A percentile compares a stretch with the other conserved stretches of the same genome.
Conservation (phyloP, 2,113 vertebrate genomes). For the Pseudonaja textilis region DNA sequence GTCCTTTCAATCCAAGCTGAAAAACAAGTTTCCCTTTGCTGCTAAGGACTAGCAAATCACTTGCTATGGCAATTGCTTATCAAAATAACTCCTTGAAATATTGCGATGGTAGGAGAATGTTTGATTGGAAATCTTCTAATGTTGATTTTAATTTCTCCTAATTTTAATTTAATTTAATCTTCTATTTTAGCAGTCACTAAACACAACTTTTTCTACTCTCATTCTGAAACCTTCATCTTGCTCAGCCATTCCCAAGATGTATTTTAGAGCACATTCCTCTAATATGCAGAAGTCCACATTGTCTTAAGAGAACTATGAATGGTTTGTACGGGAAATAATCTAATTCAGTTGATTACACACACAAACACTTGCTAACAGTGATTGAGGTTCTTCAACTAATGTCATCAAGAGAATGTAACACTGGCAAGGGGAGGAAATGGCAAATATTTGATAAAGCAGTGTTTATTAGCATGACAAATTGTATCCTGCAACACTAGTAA, state of each 20-base stretch:
- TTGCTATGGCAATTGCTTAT: conserved; percentile 15
- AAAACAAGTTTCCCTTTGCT: conserved; percentile 51
- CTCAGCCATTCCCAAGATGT: not conserved
- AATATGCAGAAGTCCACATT: not conserved
- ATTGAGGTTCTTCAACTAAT: not conserved
- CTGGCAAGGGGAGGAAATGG: not conserved
- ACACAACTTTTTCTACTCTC: conserved; percentile 26
- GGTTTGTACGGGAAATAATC: not conserved
- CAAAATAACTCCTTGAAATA: conserved; percentile 38
- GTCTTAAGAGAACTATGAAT: not conserved
- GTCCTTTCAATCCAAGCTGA: conserved; percentile 31
- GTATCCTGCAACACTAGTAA: not conserved
- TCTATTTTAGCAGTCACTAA: conserved; percentile 12
- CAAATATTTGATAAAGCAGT: not conserved
- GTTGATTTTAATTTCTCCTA: not conserved
- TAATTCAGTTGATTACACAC: not conserved
- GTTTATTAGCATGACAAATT: not conserved
- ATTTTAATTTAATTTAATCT: not conserved
- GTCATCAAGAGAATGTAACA: not conserved
- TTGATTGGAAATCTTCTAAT: not conserved
- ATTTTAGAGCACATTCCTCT: not conserved
- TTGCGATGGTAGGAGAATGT: not conserved
- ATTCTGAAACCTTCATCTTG: not conserved
- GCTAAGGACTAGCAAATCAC: conserved; percentile 54
- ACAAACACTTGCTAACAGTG: not conserved